These are phyloP conservation scores for Subacronicta megacephala DNA, from an alignment of 2,888 invertebrate species.

Conservation along the genomic window DNA sequence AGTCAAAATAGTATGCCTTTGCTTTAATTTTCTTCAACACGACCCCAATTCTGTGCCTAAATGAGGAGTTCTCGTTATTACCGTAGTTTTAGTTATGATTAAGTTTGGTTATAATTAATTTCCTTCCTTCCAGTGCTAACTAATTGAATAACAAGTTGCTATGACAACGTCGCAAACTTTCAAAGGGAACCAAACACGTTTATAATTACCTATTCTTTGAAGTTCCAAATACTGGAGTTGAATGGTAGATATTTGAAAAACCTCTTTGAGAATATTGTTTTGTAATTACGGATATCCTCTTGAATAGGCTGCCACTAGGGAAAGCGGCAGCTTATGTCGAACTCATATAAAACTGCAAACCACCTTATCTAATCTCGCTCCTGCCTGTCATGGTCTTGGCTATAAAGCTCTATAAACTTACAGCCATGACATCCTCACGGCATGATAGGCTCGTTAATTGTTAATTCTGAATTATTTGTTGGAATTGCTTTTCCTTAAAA, in stretches of 20 bases:
- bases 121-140: neutral
- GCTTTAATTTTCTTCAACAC: neutral
- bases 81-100: neutral
- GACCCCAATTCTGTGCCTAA: neutral
- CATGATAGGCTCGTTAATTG: too few relatives aligned
- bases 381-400: too few relatives aligned
- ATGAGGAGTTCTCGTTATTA: neutral
- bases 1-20: too few relatives aligned
- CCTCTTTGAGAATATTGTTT: neutral
- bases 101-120: neutral
- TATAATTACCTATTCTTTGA: neutral
- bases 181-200: constrained; percentile 1
- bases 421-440: too few relatives aligned
- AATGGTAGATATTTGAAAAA: neutral
- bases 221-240: neutral
- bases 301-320: too few relatives aligned
- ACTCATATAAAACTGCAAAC: too few relatives aligned
- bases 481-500: too few relatives aligned
- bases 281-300: too few relatives aligned
- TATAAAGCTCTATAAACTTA: too few relatives aligned
- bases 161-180: neutral
- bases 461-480: too few relatives aligned
- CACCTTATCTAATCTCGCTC: too few relatives aligned
- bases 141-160: constrained; percentile 1
- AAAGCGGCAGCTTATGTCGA: too few relatives aligned